Evolutionary conservation across 2,113 vertebrate genomes (phyloP).

Genomic region (Ceyx melanurus): DNA sequence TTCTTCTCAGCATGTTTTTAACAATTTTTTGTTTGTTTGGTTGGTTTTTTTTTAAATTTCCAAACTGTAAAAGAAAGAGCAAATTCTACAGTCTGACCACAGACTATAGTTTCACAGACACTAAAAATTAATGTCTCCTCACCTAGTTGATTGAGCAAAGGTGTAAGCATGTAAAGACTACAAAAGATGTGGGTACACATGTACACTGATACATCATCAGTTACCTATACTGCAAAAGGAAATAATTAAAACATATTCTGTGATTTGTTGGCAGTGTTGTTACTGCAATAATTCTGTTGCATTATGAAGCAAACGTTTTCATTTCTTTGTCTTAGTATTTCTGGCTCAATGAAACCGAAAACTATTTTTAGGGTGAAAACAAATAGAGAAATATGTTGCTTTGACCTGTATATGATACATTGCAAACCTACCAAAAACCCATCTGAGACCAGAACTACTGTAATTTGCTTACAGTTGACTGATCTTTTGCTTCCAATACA

Average conservation of each 20-base stretch:
- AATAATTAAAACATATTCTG: neutral
- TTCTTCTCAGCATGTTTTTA: conserved; percentile 44
- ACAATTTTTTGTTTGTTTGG: neutral
- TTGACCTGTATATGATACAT: neutral
- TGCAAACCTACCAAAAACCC: neutral
- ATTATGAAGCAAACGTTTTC: neutral
- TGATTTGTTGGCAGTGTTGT: neutral
- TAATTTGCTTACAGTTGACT: conserved; percentile 42
- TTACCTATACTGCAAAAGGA: neutral
- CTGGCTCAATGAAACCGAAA: neutral
- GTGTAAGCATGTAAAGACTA: neutral
- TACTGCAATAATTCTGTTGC: neutral
- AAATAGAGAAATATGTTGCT: neutral
- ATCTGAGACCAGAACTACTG: neutral
- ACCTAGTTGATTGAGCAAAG: neutral
- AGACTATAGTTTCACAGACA: neutral
- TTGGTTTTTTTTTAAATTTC: neutral
- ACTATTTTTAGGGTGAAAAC: neutral
- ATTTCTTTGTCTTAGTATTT: neutral
- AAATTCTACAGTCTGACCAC: conserved; percentile 16
- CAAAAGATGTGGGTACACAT: neutral
- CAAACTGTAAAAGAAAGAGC: conserved; percentile 7
- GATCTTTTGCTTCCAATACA: conserved; percentile 29
- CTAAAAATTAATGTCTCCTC: conserved; percentile 24
- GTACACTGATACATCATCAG: neutral